Evolutionary conservation across 2,888 invertebrate species (phyloP).

Genomic region (Metopia argyrocephala): DNA sequence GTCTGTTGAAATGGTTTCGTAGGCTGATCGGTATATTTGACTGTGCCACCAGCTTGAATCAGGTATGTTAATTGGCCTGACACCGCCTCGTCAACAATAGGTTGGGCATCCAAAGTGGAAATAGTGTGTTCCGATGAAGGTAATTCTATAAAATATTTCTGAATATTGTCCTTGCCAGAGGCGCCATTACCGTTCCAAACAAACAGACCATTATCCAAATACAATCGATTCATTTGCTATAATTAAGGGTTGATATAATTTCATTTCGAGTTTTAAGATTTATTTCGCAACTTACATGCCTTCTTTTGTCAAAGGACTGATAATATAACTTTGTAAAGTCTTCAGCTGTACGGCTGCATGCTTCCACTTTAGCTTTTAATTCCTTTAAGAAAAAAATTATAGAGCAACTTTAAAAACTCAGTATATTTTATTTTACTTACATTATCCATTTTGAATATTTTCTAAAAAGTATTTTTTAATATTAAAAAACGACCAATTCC

Average conservation of each 20-base stretch:
- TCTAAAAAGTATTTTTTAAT: not conserved
- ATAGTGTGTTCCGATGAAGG: conserved; percentile 89
- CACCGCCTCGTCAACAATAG: conserved; percentile 87
- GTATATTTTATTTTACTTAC: conserved; percentile 41
- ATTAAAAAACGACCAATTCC: not conserved
- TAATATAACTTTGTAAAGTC: conserved; percentile 94
- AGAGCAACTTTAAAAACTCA: not conserved
- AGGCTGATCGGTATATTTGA: conserved; percentile 83
- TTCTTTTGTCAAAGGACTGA: conserved; percentile 90
- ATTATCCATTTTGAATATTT: conserved; percentile 52
- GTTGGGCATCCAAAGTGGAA: conserved; percentile 91
- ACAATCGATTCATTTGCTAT: conserved; percentile 87
- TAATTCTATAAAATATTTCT: conserved; percentile 90
- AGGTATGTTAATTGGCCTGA: conserved; percentile 88
- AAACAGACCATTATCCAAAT: conserved; percentile 89
- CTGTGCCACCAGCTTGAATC: conserved; percentile 90
- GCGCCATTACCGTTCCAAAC: conserved; percentile 96
- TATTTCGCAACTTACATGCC: conserved; percentile 84
- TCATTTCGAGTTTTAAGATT: not conserved
- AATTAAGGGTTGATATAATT: conserved; percentile 63
- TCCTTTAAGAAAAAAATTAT: conserved; percentile 77
- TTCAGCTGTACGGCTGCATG: conserved; percentile 91
- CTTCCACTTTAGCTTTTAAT: conserved; percentile 84
- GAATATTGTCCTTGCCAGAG: conserved; percentile 88
- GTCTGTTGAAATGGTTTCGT: conserved; percentile 89